Percentiles rank a stretch among this genome's conserved stretches.
Conservation (phyloP, 2,113 vertebrate species). For the Neolamprologus toae region DNA sequence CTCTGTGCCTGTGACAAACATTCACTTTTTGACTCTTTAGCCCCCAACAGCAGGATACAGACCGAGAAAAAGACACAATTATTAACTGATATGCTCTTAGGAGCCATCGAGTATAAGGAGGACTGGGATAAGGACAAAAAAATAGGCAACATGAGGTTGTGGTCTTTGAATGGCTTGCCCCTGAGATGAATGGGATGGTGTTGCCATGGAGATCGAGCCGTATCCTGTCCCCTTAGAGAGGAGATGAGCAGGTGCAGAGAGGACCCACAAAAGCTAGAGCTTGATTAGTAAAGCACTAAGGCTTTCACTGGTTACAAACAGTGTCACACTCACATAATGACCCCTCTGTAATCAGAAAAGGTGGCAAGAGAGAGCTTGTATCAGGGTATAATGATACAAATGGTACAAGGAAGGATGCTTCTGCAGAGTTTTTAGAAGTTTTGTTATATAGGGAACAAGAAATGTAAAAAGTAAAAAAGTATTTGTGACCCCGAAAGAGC, state of each 20-base stretch:
- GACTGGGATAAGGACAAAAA: conserved; percentile 1
- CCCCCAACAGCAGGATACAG: conserved; percentile 14
- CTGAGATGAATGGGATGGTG: conserved; percentile 65
- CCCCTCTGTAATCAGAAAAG: conserved; percentile 24
- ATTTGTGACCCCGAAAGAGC: background rate
- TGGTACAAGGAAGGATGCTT: background rate
- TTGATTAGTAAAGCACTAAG: conserved; percentile 53
- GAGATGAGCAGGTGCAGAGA: conserved; percentile 59
- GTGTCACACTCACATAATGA: conserved; percentile 37
- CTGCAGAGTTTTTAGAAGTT: background rate
- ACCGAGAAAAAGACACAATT: conserved; percentile 13
- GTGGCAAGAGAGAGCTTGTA: background rate
- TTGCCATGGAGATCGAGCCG: conserved; percentile 70
- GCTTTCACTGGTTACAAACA: conserved; percentile 36
- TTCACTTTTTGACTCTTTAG: background rate
- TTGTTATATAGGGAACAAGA: background rate
- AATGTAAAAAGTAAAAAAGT: background rate
- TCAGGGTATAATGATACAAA: background rate
- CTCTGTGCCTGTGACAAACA: background rate
- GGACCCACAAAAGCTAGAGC: conserved; percentile 43
- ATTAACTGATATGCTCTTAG: conserved; percentile 67
- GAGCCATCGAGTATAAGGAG: conserved; percentile 11
- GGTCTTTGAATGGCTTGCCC: conserved; percentile 47
- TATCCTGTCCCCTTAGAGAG: conserved; percentile 44
- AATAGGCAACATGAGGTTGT: conserved; percentile 34